phyloP scores from a whole-genome alignment of 2,888 invertebrate genomes.

The Macrosoma leucophasiata region DNA sequence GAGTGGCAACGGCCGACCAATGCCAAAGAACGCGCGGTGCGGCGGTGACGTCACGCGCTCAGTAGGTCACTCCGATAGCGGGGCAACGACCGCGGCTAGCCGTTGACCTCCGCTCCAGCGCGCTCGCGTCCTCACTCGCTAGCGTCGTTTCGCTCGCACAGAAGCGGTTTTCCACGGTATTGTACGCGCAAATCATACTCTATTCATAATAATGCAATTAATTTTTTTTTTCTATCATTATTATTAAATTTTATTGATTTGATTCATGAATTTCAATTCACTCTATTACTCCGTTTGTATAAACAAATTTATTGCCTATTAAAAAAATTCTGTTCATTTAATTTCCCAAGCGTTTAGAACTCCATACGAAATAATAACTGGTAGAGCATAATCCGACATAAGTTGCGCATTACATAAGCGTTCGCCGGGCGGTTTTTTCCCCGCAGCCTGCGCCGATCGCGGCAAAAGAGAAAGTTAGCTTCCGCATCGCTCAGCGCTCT shows the following conservation, averaged over 20 bases:
- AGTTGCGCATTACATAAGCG: conserved; percentile 25
- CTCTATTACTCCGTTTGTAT: no score
- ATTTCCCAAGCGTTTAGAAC: no score
- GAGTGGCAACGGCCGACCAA: conserved; percentile 47
- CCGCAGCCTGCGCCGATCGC: conserved; percentile 40
- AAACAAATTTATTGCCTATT: no score
- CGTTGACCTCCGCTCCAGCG: conserved; percentile 74
- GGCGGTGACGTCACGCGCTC: conserved; percentile 74
- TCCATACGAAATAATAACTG: no score
- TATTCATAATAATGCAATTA: neutral
- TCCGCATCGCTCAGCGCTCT: conserved; percentile 71
- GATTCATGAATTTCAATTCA: no score
- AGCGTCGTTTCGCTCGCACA: conserved; percentile 51
- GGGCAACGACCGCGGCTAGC: conserved; percentile 77
- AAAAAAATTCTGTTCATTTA: no score
- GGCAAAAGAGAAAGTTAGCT: conserved; percentile 72
- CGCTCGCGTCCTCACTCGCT: conserved; percentile 63
- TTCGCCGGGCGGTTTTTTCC: conserved; percentile 35
- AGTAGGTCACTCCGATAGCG: conserved; percentile 77
- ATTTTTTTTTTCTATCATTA: no score
- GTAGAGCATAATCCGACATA: no score
- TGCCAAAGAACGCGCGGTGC: conserved; percentile 60
- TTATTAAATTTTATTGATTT: no score
- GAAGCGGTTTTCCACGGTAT: conserved; percentile 52
- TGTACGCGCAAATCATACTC: conserved; percentile 51